Base-by-base conservation (phyloP, 2,113 vertebrate genomes). In the Gobiocypris rarus region DNA sequence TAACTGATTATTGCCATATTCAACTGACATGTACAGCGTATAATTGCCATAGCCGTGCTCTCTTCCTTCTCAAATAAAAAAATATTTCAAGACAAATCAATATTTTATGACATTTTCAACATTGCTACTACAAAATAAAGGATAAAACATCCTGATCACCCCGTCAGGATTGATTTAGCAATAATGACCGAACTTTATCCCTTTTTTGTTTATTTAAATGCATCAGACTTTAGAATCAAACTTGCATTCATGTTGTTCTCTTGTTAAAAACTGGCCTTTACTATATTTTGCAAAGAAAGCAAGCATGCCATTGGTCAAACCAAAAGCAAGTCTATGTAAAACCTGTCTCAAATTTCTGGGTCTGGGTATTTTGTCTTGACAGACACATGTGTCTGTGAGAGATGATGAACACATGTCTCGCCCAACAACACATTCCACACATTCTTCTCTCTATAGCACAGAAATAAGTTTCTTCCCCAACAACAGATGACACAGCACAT, bases 321-420 rank as follows among this genome's bases (percentile, higher is more conserved):
- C 19, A n/a, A n/a, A 41, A 41, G 65, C 65, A 38, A 69, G 34
- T 69, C 69, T 31, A 59, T 24, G 17, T 19, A 17, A 54, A 54
- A 54, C 19, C 17, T 19, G 52, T 83, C 81, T 83, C 84, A 59
- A 38, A 73, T 82, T 84, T 84, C 63, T 65, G 65, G 83, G 73
- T 61, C 31, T 75, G 58, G 24, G 50, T 71, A 75, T 56, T 48
- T 43, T 28, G 24, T 41, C 50, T 65, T 41, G 15, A 76, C 61
- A 69, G 63, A 14, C 11, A 26, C 63, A 80, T 71, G 83, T 58
- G 34, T 79, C 26, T 15, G 38, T 54, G 52, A 22, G 17, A 54
- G 17, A 22, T 17, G 70, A 48, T 45, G 75, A 85, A 86, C 92
- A 93, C 89, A 92, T 92, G 91, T 93, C 83, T 65, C n/a, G 84